Base-by-base conservation (phyloP, 1,140 invertebrate species). In the Drosophila guanche region DNA sequence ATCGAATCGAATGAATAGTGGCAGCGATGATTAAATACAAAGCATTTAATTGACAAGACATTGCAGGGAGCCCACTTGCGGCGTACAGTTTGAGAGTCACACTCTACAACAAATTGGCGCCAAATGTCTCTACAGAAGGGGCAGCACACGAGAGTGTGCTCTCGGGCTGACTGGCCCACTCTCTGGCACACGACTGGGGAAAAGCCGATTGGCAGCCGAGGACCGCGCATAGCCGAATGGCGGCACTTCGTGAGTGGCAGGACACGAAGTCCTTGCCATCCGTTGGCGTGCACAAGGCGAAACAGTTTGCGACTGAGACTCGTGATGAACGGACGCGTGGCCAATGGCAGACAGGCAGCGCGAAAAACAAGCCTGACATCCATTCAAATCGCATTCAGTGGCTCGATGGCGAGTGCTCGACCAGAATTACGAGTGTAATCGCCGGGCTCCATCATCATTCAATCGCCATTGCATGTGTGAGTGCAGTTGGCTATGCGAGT, bases 271-370 rank as follows among this genome's bases (percentile, higher is more conserved):
- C 14, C 48, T 59, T 40, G 40, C 45, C 16, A 33, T 23, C 10
- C 61, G 66, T 29, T 41, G 61, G 12, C 58, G 29, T 70, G 40
- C 52, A 52, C 22, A 57, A 62, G 78, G 57, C 77, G 48, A 75
- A 86, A 81, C 83, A 86, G 83, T 86, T 88, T 86, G 83, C 83
- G 83, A 86, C 78, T 68, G 85, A 81, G 66, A 88, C 83, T 86
- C 83, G 83, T 86, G 59, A 76, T 75, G 83, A 88, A 88, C 83
- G 70, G 83, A 78, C 70, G 62, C 78, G 78, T 83, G 83, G 78
- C 81, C 83, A 86, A 86, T 86, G 48, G 78, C 83, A 86, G 74
- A 59, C 73, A 74, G 65, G 63, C 77, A 60, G 55, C 66, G 71
- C 54, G 23, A 73, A 23, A 23, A 42, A 41, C 37, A 37, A 27